Evolutionary conservation across 2,888 invertebrate species (phyloP).

Genomic region (Stenoptilia bipunctidactyla): DNA sequence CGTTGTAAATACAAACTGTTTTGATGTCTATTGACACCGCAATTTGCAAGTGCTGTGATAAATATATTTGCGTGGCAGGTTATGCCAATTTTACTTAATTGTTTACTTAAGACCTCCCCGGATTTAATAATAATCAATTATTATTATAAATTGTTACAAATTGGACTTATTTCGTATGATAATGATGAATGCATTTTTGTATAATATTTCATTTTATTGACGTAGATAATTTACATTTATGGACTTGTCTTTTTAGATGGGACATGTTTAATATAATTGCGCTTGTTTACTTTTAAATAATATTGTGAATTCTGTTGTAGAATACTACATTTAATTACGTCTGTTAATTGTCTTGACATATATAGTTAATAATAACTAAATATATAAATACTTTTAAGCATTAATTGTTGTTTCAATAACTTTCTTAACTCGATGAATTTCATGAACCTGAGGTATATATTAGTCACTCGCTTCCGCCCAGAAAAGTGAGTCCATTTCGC

Average conservation of each 20-base stretch:
- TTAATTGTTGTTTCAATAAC: background rate
- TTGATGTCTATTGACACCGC: slow-evolving; percentile 40
- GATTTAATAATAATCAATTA: slow-evolving; percentile 28
- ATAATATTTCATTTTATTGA: slow-evolving; percentile 27
- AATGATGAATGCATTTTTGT: slow-evolving; percentile 18
- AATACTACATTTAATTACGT: slow-evolving; percentile 20
- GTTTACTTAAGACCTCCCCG: slow-evolving; percentile 19
- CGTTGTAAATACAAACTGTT: slow-evolving; percentile 31
- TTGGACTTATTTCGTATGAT: slow-evolving; percentile 19
- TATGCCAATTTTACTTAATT: background rate
- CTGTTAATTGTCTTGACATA: slow-evolving; percentile 18
- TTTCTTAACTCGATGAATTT: too few relatives aligned
- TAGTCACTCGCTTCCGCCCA: too few relatives aligned
- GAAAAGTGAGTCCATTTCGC: too few relatives aligned
- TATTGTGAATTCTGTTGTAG: slow-evolving; percentile 30
- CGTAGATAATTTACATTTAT: slow-evolving; percentile 3
- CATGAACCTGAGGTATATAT: too few relatives aligned
- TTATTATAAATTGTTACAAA: slow-evolving; percentile 21
- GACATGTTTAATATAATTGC: background rate
- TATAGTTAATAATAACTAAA: slow-evolving; percentile 14
- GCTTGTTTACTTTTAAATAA: slow-evolving; percentile 30
- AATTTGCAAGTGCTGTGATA: slow-evolving; percentile 64
- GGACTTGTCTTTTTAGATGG: background rate
- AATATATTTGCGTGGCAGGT: slow-evolving; percentile 27
- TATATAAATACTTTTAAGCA: background rate